phyloP scores from a whole-genome alignment of 2,113 vertebrate genomes.

The Ahaetulla prasina region DNA sequence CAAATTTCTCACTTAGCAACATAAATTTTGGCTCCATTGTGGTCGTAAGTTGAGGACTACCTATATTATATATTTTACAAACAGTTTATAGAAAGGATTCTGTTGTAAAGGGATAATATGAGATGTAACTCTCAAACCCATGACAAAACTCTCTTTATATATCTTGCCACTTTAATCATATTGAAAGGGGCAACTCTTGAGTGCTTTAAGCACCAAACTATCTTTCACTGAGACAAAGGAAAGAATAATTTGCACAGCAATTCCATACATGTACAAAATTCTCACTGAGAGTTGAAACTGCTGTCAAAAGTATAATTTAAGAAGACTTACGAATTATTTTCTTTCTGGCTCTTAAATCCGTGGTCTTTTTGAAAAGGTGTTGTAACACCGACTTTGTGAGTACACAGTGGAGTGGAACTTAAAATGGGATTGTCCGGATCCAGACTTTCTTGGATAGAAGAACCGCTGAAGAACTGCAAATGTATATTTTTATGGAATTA shows the following conservation, averaged over 20 bases:
- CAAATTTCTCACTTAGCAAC: not conserved
- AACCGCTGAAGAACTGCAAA: slow-evolving; percentile 89
- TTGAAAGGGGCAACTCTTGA: not conserved
- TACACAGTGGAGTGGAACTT: slow-evolving; percentile 76
- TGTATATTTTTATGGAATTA: slow-evolving; percentile 10
- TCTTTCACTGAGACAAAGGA: not conserved
- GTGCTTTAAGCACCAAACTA: not conserved
- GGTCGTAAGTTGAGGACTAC: not conserved
- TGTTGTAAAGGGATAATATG: not conserved
- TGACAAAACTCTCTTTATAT: not conserved
- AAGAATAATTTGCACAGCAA: not conserved
- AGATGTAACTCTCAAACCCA: not conserved
- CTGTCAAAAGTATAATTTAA: not conserved
- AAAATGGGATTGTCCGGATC: slow-evolving; percentile 78
- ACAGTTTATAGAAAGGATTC: not conserved
- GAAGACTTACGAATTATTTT: slow-evolving; percentile 83
- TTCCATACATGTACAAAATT: not conserved
- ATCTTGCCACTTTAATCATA: not conserved
- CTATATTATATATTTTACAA: not conserved
- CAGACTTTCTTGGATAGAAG: slow-evolving; percentile 79
- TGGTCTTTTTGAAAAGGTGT: slow-evolving; percentile 77
- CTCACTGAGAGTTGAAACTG: not conserved
- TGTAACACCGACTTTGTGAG: slow-evolving; percentile 79
- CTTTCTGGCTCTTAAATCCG: slow-evolving; percentile 81
- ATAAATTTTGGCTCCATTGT: not conserved